phyloP scores from a whole-genome alignment of 2,797 vertebrate species.

The Trichosurus vulpecula region DNA sequence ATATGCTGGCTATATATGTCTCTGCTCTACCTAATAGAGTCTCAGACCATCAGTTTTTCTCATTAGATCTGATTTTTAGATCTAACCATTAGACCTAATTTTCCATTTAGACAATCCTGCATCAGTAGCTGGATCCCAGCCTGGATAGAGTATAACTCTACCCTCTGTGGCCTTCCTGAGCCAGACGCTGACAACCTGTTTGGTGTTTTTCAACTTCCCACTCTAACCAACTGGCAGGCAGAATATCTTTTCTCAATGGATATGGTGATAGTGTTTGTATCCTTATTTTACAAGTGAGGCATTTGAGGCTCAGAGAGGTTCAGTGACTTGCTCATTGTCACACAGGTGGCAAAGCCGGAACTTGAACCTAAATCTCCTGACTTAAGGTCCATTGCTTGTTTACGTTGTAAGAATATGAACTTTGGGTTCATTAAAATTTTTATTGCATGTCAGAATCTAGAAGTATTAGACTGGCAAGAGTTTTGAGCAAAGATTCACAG shows the following conservation, averaged over 20 bases:
- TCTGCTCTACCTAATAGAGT: neutral
- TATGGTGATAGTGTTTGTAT: neutral
- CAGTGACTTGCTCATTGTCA: neutral
- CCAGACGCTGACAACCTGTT: neutral
- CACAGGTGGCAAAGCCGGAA: neutral
- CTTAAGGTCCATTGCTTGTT: neutral
- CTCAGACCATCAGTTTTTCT: neutral
- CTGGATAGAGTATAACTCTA: neutral
- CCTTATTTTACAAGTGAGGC: neutral
- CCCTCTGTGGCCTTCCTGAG: neutral
- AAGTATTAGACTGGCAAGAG: neutral
- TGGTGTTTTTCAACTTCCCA: neutral
- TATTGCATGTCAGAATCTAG: neutral
- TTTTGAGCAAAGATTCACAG: neutral
- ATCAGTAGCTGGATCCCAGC: neutral
- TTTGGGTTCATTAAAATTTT: neutral
- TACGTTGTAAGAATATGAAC: neutral
- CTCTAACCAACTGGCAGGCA: neutral
- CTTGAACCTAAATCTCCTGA: neutral
- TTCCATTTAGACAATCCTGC: neutral
- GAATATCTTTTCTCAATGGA: neutral
- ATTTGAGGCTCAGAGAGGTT: neutral
- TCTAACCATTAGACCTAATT: neutral
- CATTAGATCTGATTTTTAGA: neutral
- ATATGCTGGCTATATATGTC: neutral